Base-by-base conservation (phyloP, 2,888 invertebrate species). In the Pyrrhia umbra region DNA sequence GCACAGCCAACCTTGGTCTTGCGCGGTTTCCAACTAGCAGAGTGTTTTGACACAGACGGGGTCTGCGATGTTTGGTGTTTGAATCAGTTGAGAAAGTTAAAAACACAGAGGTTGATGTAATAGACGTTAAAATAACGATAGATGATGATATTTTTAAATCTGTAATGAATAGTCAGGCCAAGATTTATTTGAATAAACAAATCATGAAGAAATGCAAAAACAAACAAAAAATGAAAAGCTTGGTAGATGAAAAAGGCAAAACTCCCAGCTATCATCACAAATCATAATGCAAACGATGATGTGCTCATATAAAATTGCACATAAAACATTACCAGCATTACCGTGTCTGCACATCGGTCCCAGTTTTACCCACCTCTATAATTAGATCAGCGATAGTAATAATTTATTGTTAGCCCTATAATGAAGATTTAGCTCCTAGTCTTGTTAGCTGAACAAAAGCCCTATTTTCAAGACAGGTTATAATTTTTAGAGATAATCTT, bases 371-470 rank as follows among this genome's bases (percentile, higher is more conserved):
- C 61, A 78, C 68, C 78, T 46, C 65, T 75, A 79, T 85, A 90
- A 88, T 85, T 88, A 91, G 93, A 93, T 92, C 89, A 80, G 63
- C 83, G 92, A 93, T 93, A 90, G 82, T 85, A 84, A 85, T 86
- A 87, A 93, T 90, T 90, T 92, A 93, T 88, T 79, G 89, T 72
- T 72, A 66, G 73, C 79, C 71, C 83, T 79, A 74, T 93, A 93
- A 93, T 93, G 93, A 94, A 94, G 93, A 93, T 92, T 93, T 92
- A 93, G 88, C 87, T 88, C 68, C 84, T 85, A 85, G 85, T 82
- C 82, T 81, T 82, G 84, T 78, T 75, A 81, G 79, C 79, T 69
- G 81, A 88, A 90, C 89, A 90, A 91, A 90, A 86, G 84, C 83
- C 77, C 80, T 81, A 83, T 85, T 86, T 85, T 80, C 80, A 68